These are phyloP conservation scores for Propsilocerus akamusi DNA, from an alignment of 1,140 invertebrate species.

Conservation along the genomic window DNA sequence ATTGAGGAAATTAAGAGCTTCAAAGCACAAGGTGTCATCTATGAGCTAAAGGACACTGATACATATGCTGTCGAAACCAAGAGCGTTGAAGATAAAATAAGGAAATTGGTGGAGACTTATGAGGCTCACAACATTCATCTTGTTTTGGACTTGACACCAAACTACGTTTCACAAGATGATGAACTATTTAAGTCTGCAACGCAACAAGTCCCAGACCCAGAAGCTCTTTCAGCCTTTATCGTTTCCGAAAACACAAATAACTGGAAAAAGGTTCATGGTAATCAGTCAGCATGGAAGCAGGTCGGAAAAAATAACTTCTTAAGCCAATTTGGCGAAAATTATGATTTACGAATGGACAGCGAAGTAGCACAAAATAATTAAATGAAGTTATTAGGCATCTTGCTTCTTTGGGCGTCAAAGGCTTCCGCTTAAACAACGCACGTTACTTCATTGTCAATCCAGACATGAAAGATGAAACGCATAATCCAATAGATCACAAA, in stretches of 20 bases:
- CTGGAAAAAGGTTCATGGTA: constrained; percentile 37
- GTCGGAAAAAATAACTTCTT: constrained; percentile 36
- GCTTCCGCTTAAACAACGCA: constrained; percentile 49
- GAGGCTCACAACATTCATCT: constrained; percentile 13
- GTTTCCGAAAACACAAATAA: constrained; percentile 38
- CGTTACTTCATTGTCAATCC: constrained; percentile 40
- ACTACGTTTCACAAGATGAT: constrained; percentile 26
- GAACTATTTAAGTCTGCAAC: constrained; percentile 16
- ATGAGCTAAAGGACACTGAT: constrained; percentile 15
- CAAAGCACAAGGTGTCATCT: constrained; percentile 17
- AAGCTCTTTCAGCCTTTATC: constrained; percentile 17
- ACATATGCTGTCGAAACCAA: constrained; percentile 16
- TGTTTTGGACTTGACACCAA: constrained; percentile 30
- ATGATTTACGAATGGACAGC: constrained; percentile 48
- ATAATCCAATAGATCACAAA: constrained; percentile 12
- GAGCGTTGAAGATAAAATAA: constrained; percentile 16
- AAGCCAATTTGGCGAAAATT: constrained; percentile 33
- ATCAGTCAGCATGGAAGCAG: constrained; percentile 38
- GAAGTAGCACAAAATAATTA: constrained; percentile 31
- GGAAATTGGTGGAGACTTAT: constrained; percentile 13
- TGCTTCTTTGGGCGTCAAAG: constrained; percentile 46
- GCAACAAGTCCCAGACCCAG: constrained; percentile 16
- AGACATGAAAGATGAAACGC: constrained; percentile 26
- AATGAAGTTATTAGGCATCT: constrained; percentile 44
- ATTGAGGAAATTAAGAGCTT: constrained; percentile 10